Conservation (phyloP, 37 sponge, comb jelly and placozoan genomes). For the Halisarca cf. caerulea region DNA sequence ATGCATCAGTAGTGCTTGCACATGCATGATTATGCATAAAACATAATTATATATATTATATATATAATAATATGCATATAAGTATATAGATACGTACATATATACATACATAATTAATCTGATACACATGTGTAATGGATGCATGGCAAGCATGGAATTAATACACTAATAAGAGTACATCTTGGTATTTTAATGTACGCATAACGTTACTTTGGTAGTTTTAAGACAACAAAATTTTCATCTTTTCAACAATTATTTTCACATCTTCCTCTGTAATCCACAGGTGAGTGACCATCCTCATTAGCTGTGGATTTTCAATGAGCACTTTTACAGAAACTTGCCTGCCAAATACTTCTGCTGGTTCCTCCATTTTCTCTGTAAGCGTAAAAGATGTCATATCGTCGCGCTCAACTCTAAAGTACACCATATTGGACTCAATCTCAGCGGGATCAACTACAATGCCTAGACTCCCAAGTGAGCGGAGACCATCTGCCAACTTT, state of each 20-base stretch:
- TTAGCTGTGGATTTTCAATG: not conserved
- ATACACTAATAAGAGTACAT: no score
- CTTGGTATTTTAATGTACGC: no score
- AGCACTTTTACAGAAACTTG: not conserved
- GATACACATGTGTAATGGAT: no score
- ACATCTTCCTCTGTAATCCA: not conserved
- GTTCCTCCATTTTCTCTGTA: constrained; percentile 15
- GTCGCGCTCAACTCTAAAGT: constrained; percentile 24
- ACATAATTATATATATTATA: no score
- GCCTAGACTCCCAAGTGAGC: constrained; percentile 46
- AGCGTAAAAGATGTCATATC: constrained; percentile 39
- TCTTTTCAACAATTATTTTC: not conserved
- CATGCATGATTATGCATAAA: no score
- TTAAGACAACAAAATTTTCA: not conserved
- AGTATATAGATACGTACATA: no score
- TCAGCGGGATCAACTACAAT: constrained; percentile 32
- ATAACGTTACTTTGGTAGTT: no score
- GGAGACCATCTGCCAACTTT: constrained; percentile 41
- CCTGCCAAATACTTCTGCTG: not conserved
- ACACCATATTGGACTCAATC: constrained; percentile 72
- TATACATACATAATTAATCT: no score
- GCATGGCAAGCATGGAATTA: no score
- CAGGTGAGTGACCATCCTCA: not conserved
- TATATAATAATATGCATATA: no score
- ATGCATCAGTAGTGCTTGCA: no score